Evolutionary conservation across 2,888 invertebrate genomes (phyloP).

Genomic region (Hirtodrosophila trivittata): DNA sequence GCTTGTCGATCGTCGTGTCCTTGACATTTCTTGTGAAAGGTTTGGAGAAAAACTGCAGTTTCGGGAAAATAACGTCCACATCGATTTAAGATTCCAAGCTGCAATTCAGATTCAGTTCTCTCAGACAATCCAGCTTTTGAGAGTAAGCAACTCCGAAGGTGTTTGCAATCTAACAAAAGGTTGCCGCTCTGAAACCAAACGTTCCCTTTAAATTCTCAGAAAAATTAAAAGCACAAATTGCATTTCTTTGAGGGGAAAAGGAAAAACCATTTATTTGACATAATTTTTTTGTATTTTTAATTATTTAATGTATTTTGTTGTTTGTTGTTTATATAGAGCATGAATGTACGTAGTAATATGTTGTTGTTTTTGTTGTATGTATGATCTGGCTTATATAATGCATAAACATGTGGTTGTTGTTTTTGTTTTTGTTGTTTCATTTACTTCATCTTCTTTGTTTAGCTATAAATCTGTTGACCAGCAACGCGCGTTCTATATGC

Average conservation of each 20-base stretch:
- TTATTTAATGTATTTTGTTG: conserved; percentile 58
- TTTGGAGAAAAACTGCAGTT: no score
- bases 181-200: no score
- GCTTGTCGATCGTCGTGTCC: no score
- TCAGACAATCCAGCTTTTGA: no score
- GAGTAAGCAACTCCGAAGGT: neutral
- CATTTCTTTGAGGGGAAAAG: conserved; percentile 76
- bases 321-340: conserved; percentile 72
- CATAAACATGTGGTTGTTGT: conserved; percentile 42
- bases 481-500: conserved; percentile 24
- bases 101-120: no score
- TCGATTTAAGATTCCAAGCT: no score
- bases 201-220: no score
- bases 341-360: conserved; percentile 76
- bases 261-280: conserved; percentile 80
- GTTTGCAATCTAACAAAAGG: conserved; percentile 1
- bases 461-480: conserved; percentile 37
- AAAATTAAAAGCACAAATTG: conserved; percentile 20
- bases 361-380: conserved; percentile 43
- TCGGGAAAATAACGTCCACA: no score
- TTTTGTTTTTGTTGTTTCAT: no score
- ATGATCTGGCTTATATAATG: conserved; percentile 74
- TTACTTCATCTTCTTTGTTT: conserved; percentile 22
- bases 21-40: no score
- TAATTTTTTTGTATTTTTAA: conserved; percentile 57